Evolutionary conservation across 2,797 vertebrate species (phyloP).

Genomic region (Lepus oiostolus): DNA sequence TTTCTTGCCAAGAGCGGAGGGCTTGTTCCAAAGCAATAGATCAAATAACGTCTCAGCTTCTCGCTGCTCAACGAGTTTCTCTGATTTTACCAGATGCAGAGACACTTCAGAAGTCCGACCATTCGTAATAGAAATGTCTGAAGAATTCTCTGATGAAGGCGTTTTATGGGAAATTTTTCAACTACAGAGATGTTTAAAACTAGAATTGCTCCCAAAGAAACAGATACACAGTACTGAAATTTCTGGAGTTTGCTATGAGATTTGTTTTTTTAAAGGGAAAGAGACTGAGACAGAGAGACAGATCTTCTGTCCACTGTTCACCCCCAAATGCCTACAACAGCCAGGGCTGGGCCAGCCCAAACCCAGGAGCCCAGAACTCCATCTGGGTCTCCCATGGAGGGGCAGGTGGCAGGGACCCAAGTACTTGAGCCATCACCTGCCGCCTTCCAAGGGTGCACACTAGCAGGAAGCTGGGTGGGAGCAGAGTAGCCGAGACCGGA

Average conservation of each 20-base stretch:
- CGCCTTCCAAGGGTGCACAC: too few relatives aligned
- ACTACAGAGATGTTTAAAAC: conserved; percentile 39
- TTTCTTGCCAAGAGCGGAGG: background rate
- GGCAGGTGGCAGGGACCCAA: too few relatives aligned
- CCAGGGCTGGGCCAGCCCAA: too few relatives aligned
- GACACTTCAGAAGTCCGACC: background rate
- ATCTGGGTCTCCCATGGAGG: too few relatives aligned
- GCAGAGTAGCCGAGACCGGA: too few relatives aligned
- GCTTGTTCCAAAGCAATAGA: background rate
- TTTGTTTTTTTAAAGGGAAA: too few relatives aligned
- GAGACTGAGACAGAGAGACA: too few relatives aligned
- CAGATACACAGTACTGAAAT: background rate
- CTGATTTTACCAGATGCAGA: conserved; percentile 9
- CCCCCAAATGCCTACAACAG: too few relatives aligned
- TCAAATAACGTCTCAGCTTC: background rate
- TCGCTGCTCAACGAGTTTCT: background rate
- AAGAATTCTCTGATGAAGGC: conserved; percentile 30
- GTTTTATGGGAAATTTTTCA: conserved; percentile 50
- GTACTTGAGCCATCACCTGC: too few relatives aligned
- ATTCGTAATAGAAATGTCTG: background rate
- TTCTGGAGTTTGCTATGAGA: background rate
- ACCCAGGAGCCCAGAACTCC: too few relatives aligned
- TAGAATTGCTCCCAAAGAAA: background rate
- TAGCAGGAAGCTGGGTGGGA: too few relatives aligned
- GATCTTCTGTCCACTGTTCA: too few relatives aligned